Evolutionary conservation across 1,140 invertebrate species (phyloP), one percentile per base, ranked within the genome.

Genomic region (Brachionus plicatilis): DNA sequence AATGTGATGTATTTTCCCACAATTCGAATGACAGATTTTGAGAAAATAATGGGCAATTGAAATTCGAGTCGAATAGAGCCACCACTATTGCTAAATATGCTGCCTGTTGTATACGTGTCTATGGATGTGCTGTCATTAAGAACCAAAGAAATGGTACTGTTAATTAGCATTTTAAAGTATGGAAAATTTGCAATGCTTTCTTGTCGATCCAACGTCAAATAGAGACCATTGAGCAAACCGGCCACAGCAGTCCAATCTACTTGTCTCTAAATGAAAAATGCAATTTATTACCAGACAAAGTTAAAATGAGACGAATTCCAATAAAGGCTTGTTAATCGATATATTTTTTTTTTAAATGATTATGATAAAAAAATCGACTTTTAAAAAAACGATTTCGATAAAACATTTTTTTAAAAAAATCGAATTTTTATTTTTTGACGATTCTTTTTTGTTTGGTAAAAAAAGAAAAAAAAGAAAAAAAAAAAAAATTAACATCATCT

Each of bases 221-320:
- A 84, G 3, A 84, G 24, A 14, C 83, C 83, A 33, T 84, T 75
- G 27, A 84, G n/a, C 20, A 84, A 29, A 12, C 68, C 68, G 33
- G 83, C 83, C 14, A 72, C 33, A 24, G 83, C 83, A 9, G 37
- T 33, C 83, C 83, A 84, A 65, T 84, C 70, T 12, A 84, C 60
- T 47, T 43, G 66, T 68, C 33, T 68, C 43, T 66, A 47, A 47
- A 12, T n/a, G 1, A 72, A 68, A 68, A 29, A 29, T 12, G 12
- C 9, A 68, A 68, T 37, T 56, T 17, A 56, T 47, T 12, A 24
- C 17, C 9, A 65, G 0, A 65, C 20, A n/a, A 20, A 65, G 24
- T 65, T 24, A 27, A 20, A 47, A 12, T 24, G 24, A 24, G 24
- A 24, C 24, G n/a, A n/a, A n/a, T n/a, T n/a, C n/a, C n/a, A n/a